Conservation (phyloP, 2,888 invertebrate species). For the Didymodactylos carnosus region DNA sequence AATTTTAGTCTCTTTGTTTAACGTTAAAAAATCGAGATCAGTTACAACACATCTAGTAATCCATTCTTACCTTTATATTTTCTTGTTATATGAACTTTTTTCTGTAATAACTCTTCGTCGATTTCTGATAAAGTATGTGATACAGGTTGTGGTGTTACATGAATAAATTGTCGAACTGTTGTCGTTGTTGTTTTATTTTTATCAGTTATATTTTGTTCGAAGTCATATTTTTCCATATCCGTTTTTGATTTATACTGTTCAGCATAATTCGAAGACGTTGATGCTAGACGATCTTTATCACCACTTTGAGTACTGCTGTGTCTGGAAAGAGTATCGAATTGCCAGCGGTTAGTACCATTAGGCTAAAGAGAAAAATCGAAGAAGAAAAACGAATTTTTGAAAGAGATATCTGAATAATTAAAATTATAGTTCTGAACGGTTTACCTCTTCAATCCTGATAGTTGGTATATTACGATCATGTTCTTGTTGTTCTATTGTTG, state of each 20-base stretch:
- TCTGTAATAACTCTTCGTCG: background rate
- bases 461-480: no score
- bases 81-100: background rate
- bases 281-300: background rate
- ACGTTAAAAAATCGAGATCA: no score
- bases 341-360: no score
- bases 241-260: background rate
- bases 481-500: background rate
- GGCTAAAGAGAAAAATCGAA: no score
- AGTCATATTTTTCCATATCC: background rate
- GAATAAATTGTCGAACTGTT: background rate
- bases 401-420: no score
- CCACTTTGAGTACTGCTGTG: background rate
- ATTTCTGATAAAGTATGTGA: background rate
- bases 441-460: no score
- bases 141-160: background rate
- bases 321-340: no score
- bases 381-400: no score
- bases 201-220: background rate
- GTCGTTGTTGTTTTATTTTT: background rate
- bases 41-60: background rate
- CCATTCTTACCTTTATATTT: background rate
- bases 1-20: no score
- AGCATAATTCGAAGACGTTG: no score
- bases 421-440: no score